Base-by-base conservation (phyloP, 1,140 invertebrate genomes). In the Ditylenchus dipsaci region DNA sequence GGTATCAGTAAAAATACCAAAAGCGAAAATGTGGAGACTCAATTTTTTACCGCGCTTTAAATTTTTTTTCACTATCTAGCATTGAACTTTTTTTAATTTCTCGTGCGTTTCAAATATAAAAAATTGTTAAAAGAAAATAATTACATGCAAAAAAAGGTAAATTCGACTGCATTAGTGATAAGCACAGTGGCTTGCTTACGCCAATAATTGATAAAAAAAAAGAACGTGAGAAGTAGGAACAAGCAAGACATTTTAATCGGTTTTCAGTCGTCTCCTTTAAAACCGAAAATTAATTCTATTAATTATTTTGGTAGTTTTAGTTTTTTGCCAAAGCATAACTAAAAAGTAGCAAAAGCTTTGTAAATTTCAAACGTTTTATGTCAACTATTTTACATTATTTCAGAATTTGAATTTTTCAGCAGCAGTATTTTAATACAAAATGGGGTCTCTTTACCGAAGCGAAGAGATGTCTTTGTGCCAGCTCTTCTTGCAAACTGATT, bases 401-500 rank as follows among this genome's bases (percentile, higher is more conserved):
- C n/a, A n/a, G 17, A 5, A 19, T 1, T 53, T 53, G 3, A 7
- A 26, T 1, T 17, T 53, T 19, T 53, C 17, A 7, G 17, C 23
- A 38, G 33, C 11, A 38, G 33, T 38, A 38, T 38, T 38, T 53
- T 53, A 19, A 53, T 11, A 17, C n/a, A 53, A 53, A 53, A 53
- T 53, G 49, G 49, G 49, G 3, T 53, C 49, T 19, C 49, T 53
- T 8, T 53, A 53, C 23, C 49, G 49, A 19, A 53, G 49, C 15
- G 49, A 53, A 26, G 49, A 53, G 49, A 92, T 93, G 90, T 88
- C 87, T 62, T 84, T 91, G 69, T 91, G 90, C 86, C 91, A 92
- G 84, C 88, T 92, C 80, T 92, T 91, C 85, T 89, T 92, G 75
- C 91, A 92, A 83, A 90, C 90, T 62, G 91, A 93, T 85, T 90